Evolutionary conservation across 2,888 invertebrate species (phyloP), one percentile per base, ranked within the genome.

Genomic region (Orchesellides sinensis): DNA sequence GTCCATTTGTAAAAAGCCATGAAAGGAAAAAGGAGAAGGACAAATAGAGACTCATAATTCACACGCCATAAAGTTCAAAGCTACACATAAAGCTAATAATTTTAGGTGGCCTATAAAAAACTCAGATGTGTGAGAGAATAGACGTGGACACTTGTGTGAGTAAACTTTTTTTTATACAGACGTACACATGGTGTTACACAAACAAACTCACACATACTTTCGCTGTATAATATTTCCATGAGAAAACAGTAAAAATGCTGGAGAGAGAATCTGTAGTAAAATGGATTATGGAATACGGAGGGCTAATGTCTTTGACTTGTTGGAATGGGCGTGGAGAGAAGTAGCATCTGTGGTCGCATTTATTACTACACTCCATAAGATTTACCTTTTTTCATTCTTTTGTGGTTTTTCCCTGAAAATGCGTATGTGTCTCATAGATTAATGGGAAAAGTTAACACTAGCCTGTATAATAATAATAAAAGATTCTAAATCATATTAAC

Each of bases 21-120:
- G 19, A 19, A 63, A 59, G 47, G 40, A 47, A 73, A 52, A 49
- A 6, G 25, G 65, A 45, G 54, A 66, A 59, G 77, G 69, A 70
- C 78, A 70, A 78, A 70, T 78, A 54, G 78, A 54, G 63, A 63
- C 49, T 70, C 78, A 70, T 78, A 78, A 78, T 78, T 78, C 78
- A 78, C 78, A 78, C 78, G 32, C 78, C 78, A 78, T 78, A 78
- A 78, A 78, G 78, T 78, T 78, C 78, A 78, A 70, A 69, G 77
- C 68, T 68, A 77, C 68, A 32, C 59, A 59, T 59, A 68, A 45
- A 68, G 69, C 78, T 70, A 70, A 78, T 78, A 78, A 78, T 78
- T 68, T 78, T 78, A 78, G 78, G 70, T 63, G 40, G 49, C 63
- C 63, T 70, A 78, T 78, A 78, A 78, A 65, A 70, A 61, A 12